phyloP scores from a whole-genome alignment of 2,797 vertebrate genomes.

The Anabas testudineus region DNA sequence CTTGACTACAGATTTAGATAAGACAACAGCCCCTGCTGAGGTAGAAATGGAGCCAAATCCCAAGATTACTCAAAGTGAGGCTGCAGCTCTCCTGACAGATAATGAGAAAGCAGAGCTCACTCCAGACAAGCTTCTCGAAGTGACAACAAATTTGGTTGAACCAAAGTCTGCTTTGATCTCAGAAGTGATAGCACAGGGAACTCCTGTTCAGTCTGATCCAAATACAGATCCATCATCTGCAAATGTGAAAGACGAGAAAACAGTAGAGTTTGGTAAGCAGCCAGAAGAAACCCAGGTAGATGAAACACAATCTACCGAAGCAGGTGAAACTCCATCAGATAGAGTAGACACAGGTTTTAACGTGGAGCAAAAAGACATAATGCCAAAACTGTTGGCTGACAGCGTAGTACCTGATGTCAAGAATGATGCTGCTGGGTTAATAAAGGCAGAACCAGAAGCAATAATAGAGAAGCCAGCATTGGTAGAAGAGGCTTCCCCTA shows the following conservation, averaged over 20 bases:
- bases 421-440: conserved; percentile 30
- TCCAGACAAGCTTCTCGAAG: conserved; percentile 48
- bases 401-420: conserved; percentile 14
- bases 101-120: conserved; percentile 46
- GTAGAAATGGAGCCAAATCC: conserved; percentile 48
- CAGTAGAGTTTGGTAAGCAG: conserved; percentile 11
- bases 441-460: conserved; percentile 39
- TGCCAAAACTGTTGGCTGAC: conserved; percentile 7
- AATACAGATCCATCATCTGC: conserved; percentile 16
- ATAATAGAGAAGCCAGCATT: conserved; percentile 10
- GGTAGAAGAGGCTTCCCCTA: neutral
- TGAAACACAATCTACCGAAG: conserved; percentile 19
- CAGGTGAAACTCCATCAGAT: conserved; percentile 24
- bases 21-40: conserved; percentile 37
- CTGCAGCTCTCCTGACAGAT: conserved; percentile 40
- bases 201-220: conserved; percentile 21
- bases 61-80: conserved; percentile 41
- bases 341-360: conserved; percentile 1
- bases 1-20: conserved; percentile 53
- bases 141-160: conserved; percentile 41
- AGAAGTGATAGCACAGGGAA: conserved; percentile 50
- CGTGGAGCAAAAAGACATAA: conserved; percentile 6
- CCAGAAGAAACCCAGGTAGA: conserved; percentile 23
- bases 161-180: conserved; percentile 25
- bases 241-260: conserved; percentile 33